Evolutionary conservation across 1,140 invertebrate genomes (phyloP).

Genomic region (Aleiodes sp.): DNA sequence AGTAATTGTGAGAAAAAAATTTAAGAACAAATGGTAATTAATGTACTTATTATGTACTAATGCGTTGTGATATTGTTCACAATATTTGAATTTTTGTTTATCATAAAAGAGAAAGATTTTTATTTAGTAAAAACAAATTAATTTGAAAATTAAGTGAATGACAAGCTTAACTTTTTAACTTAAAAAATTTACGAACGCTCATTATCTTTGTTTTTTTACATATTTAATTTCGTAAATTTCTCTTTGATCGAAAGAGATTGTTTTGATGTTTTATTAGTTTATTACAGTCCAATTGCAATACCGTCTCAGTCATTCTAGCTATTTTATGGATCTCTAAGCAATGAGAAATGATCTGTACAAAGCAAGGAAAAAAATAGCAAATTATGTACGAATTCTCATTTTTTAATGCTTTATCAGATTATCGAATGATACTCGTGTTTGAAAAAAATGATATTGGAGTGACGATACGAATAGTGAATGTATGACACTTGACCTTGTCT

Average conservation of each 20-base stretch:
- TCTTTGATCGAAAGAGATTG: not conserved
- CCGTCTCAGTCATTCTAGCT: slow-evolving; percentile 13
- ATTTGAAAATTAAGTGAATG: not conserved
- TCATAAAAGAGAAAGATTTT: no score
- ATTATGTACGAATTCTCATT: slow-evolving; percentile 25
- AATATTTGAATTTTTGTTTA: not conserved
- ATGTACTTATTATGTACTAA: not conserved
- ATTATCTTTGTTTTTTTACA: not conserved
- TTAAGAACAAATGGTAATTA: not conserved
- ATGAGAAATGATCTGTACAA: slow-evolving; percentile 24
- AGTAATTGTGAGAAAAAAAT: not conserved
- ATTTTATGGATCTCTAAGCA: slow-evolving; percentile 26
- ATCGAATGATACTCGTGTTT: slow-evolving; percentile 22
- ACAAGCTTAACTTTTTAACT: no score
- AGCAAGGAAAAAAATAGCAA: slow-evolving; percentile 15
- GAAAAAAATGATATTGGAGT: slow-evolving; percentile 23
- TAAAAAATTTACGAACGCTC: not conserved
- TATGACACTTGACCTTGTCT: slow-evolving; percentile 25
- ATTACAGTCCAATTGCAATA: slow-evolving; percentile 6
- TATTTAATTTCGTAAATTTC: no score
- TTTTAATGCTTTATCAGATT: slow-evolving; percentile 28
- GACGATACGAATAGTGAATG: not conserved
- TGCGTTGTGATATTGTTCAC: not conserved
- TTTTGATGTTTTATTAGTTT: slow-evolving; percentile 14
- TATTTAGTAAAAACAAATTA: no score